Evolutionary conservation across 1,140 invertebrate genomes (phyloP).

Genomic region (Trinorchestia longiramus): DNA sequence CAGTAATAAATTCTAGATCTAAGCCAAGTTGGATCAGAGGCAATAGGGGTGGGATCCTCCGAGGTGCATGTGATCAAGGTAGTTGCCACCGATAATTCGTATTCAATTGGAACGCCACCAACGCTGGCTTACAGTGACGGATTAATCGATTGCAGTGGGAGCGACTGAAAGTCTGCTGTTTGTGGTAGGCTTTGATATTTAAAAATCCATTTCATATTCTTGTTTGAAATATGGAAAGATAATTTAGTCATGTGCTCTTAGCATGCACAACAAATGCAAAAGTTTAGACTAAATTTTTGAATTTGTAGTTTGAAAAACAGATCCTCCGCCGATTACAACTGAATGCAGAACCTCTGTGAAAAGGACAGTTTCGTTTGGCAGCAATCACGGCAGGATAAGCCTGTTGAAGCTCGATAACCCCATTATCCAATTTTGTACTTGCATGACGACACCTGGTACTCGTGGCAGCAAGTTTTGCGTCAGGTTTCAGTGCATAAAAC

Average conservation of each 20-base stretch:
- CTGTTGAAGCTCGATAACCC: background rate
- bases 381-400: background rate
- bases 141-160: background rate
- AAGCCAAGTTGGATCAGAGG: background rate
- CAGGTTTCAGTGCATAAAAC: too few species aligned
- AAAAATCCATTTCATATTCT: background rate
- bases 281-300: background rate
- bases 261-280: background rate
- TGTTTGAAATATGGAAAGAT: background rate
- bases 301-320: background rate
- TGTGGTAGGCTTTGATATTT: background rate
- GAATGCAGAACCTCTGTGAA: background rate
- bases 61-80: background rate
- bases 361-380: background rate
- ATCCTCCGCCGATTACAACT: background rate
- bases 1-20: background rate
- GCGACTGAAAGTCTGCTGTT: background rate
- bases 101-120: slow-evolving; percentile 6
- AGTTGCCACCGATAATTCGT: background rate
- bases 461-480: background rate
- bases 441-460: background rate
- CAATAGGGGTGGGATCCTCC: background rate
- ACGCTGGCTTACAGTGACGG: background rate
- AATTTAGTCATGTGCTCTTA: background rate
- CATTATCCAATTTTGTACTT: background rate